Conservation (phyloP, 2,797 vertebrate species). For the Leptoclinus maculatus region DNA sequence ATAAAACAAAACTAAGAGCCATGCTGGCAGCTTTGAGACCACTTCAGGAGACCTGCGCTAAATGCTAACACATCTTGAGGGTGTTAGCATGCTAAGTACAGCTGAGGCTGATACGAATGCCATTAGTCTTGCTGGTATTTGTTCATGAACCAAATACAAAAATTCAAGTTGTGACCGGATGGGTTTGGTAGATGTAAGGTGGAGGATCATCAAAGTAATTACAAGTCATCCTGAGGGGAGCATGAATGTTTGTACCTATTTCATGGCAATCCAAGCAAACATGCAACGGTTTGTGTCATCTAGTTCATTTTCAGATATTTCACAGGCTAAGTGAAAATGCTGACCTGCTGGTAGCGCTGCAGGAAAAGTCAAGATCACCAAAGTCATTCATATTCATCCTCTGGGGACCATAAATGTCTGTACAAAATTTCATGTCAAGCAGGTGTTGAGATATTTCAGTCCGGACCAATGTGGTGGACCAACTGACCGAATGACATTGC, state of each 20-base stretch:
- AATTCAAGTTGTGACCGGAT: background rate
- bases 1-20: background rate
- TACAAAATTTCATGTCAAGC: background rate
- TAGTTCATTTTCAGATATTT: background rate
- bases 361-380: background rate
- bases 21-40: background rate
- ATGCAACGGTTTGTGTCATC: background rate
- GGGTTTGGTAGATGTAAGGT: too few species aligned
- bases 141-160: background rate
- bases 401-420: background rate
- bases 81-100: background rate
- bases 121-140: background rate
- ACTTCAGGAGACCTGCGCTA: background rate
- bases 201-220: background rate
- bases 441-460: slow-evolving; percentile 22
- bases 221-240: background rate
- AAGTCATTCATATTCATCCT: background rate
- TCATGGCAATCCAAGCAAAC: background rate
- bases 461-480: background rate
- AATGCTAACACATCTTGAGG: background rate
- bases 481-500: background rate
- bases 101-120: background rate
- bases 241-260: background rate
- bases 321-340: background rate
- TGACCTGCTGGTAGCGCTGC: background rate